Percentiles rank a stretch among this genome's conserved stretches.
Conservation (phyloP, 1,140 invertebrate genomes). For the Drosophila eugracilis region DNA sequence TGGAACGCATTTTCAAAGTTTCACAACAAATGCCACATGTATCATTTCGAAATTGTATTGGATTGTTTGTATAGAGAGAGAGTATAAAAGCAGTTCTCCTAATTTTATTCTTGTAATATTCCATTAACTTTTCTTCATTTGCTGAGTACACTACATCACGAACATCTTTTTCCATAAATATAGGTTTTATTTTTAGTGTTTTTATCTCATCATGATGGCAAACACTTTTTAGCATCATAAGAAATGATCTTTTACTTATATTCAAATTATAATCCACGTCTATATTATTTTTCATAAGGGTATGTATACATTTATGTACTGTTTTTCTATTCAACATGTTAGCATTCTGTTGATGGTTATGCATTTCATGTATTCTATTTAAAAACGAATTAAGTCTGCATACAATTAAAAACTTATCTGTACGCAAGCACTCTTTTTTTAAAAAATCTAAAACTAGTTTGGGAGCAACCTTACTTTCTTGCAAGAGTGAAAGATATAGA, state of each 20-base stretch:
- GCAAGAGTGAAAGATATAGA: slow-evolving; percentile 54
- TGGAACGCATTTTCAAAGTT: slow-evolving; percentile 41
- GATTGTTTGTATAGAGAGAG: slow-evolving; percentile 42
- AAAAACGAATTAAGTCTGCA: slow-evolving; percentile 44
- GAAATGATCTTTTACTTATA: slow-evolving; percentile 33
- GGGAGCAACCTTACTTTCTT: slow-evolving; percentile 19
- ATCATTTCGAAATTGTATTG: slow-evolving; percentile 70
- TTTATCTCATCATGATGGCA: slow-evolving; percentile 18
- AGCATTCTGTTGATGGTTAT: not conserved
- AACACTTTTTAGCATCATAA: slow-evolving; percentile 44
- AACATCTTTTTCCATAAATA: slow-evolving; percentile 30
- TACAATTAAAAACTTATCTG: slow-evolving; percentile 49
- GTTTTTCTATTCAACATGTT: not conserved
- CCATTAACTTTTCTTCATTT: slow-evolving; percentile 20
- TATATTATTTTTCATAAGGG: slow-evolving; percentile 23
- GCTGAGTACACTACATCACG: not conserved
- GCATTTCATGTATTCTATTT: slow-evolving; percentile 4
- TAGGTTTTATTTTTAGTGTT: slow-evolving; percentile 26
- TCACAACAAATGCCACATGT: slow-evolving; percentile 60
- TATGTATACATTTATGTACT: slow-evolving; percentile 11
- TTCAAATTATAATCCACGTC: slow-evolving; percentile 7
- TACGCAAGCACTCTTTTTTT: slow-evolving; percentile 14
- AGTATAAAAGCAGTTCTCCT: slow-evolving; percentile 14
- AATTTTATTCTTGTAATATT: slow-evolving; percentile 32
- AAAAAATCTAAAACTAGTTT: slow-evolving; percentile 33